A percentile compares a stretch with the other conserved stretches of the same genome.
Conservation (phyloP, 2,797 vertebrate species). For the Gymnocypris eckloni region DNA sequence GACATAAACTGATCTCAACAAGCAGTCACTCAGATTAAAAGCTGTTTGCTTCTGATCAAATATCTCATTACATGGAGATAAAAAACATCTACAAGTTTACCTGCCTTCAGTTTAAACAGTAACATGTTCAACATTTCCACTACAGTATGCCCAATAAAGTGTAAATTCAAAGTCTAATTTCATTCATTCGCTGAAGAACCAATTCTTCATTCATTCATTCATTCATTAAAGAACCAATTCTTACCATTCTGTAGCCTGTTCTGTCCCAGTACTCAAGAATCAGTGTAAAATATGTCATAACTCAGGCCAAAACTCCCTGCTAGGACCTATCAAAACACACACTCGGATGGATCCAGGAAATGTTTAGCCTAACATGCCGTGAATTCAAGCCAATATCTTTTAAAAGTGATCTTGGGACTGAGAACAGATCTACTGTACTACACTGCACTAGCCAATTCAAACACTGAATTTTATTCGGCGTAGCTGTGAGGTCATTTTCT, state of each 20-base stretch:
- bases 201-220: too few relatives aligned
- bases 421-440: background rate
- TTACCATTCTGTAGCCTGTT: background rate
- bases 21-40: too few relatives aligned
- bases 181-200: background rate
- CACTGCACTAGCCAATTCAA: background rate
- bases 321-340: background rate
- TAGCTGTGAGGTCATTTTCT: background rate
- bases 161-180: background rate
- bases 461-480: background rate
- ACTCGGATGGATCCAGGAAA: background rate
- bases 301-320: background rate
- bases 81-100: too few relatives aligned
- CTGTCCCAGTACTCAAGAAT: background rate
- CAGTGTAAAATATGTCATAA: background rate
- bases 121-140: background rate
- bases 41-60: too few relatives aligned
- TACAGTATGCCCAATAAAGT: background rate
- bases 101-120: background rate
- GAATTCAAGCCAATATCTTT: background rate
- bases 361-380: background rate
- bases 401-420: background rate
- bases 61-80: too few relatives aligned
- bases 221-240: background rate
- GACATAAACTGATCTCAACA: too few relatives aligned